phyloP scores from a whole-genome alignment of 2,797 vertebrate species.

The Hippoglossus hippoglossus region DNA sequence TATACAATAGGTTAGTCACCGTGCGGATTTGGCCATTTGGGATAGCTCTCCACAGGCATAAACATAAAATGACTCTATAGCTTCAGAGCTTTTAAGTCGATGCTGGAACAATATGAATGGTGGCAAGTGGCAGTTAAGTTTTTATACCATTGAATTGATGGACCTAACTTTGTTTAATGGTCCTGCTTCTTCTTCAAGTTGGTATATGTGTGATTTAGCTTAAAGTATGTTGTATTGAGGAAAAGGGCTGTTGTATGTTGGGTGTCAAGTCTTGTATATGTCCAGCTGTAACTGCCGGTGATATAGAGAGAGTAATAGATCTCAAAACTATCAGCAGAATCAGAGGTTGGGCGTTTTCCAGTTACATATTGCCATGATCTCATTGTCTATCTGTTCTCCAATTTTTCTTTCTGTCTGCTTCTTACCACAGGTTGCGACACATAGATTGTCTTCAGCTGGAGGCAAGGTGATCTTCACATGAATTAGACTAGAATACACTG shows the following conservation, averaged over 20 bases:
- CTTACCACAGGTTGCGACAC: neutral
- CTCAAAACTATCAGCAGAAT: neutral
- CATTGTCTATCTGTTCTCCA: neutral
- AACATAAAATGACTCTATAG: too few species aligned
- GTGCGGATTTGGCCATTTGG: too few species aligned
- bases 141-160: neutral
- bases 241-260: too few species aligned
- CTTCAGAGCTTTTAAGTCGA: too few species aligned
- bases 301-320: neutral
- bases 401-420: neutral
- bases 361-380: neutral
- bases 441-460: neutral
- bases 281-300: neutral
- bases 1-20: too few species aligned
- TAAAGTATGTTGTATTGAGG: too few species aligned
- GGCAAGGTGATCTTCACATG: constrained; percentile 11
- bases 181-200: neutral
- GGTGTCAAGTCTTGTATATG: neutral
- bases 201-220: neutral
- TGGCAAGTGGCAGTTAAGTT: too few species aligned
- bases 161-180: neutral
- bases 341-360: neutral
- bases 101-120: too few species aligned
- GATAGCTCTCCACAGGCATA: too few species aligned
- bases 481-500: neutral